Evolutionary conservation across 2,888 invertebrate genomes (phyloP).

Genomic region (Pseudeuparius sepicola): DNA sequence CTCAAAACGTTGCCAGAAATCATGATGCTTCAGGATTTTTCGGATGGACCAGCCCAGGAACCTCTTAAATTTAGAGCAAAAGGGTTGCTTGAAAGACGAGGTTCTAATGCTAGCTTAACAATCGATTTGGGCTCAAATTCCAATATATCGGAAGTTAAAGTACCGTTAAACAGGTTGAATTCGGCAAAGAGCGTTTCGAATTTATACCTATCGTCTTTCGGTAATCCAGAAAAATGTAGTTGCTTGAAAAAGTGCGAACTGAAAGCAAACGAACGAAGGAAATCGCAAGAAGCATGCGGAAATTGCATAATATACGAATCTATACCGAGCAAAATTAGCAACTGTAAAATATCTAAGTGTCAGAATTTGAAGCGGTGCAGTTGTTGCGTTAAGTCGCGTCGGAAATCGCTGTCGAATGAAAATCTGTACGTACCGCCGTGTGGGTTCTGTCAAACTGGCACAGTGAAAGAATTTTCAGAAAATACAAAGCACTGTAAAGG

Average conservation of each 20-base stretch:
- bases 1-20: slow-evolving; percentile 63
- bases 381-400: slow-evolving; percentile 31
- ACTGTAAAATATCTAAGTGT: slow-evolving; percentile 25
- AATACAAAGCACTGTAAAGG: slow-evolving; percentile 30
- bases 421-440: slow-evolving; percentile 44
- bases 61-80: slow-evolving; percentile 48
- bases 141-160: slow-evolving; percentile 36
- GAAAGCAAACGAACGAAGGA: slow-evolving; percentile 25
- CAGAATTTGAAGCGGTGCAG: slow-evolving; percentile 32
- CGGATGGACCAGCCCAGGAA: slow-evolving; percentile 34
- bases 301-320: slow-evolving; percentile 38
- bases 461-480: slow-evolving; percentile 30
- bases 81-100: slow-evolving; percentile 71
- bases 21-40: slow-evolving; percentile 53
- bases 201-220: slow-evolving; percentile 37
- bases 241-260: slow-evolving; percentile 28
- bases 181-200: slow-evolving; percentile 44
- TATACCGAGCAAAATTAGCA: slow-evolving; percentile 29
- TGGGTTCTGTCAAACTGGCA: slow-evolving; percentile 39
- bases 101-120: slow-evolving; percentile 84
- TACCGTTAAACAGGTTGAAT: slow-evolving; percentile 38
- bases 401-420: slow-evolving; percentile 53
- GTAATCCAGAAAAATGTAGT: slow-evolving; percentile 29
- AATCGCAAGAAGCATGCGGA: slow-evolving; percentile 35
- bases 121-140: slow-evolving; percentile 56